phyloP scores from a whole-genome alignment of 2,888 invertebrate species.

The Papilio demoleus region DNA sequence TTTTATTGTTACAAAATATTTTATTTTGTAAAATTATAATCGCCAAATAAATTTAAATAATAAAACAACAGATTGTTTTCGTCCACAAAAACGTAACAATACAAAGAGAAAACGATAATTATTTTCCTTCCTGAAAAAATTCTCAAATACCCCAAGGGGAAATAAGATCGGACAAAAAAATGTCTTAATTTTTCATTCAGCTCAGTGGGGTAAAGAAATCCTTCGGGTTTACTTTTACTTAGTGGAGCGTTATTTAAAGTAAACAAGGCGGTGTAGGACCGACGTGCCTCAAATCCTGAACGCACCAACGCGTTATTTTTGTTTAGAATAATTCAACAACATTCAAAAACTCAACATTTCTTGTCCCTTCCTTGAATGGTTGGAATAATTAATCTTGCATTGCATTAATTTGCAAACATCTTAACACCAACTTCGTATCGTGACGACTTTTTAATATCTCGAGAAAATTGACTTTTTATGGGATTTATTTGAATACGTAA shows the following conservation, averaged over 20 bases:
- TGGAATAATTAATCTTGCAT: constrained; percentile 41
- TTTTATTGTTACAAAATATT: no score
- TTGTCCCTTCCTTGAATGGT: constrained; percentile 35
- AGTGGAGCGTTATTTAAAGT: constrained; percentile 80
- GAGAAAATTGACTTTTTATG: constrained; percentile 14
- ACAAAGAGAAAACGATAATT: constrained; percentile 34
- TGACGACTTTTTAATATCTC: constrained; percentile 27
- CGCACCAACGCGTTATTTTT: constrained; percentile 68
- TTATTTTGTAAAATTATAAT: neutral
- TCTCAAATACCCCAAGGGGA: constrained; percentile 51
- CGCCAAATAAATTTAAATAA: constrained; percentile 1
- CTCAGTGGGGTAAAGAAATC: constrained; percentile 61
- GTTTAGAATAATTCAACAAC: constrained; percentile 63
- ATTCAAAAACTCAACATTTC: constrained; percentile 45
- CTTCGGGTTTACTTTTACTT: constrained; percentile 77
- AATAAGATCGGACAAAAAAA: constrained; percentile 61
- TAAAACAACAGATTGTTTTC: constrained; percentile 2
- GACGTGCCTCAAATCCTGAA: constrained; percentile 75
- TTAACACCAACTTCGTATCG: constrained; percentile 23
- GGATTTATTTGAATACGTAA: constrained; percentile 19
- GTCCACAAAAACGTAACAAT: neutral
- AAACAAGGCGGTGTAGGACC: constrained; percentile 76
- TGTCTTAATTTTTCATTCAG: constrained; percentile 77
- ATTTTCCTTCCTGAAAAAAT: constrained; percentile 44
- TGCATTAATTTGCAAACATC: constrained; percentile 30